Conservation (phyloP, 1,140 invertebrate genomes). For the Piezodorus guildinii region DNA sequence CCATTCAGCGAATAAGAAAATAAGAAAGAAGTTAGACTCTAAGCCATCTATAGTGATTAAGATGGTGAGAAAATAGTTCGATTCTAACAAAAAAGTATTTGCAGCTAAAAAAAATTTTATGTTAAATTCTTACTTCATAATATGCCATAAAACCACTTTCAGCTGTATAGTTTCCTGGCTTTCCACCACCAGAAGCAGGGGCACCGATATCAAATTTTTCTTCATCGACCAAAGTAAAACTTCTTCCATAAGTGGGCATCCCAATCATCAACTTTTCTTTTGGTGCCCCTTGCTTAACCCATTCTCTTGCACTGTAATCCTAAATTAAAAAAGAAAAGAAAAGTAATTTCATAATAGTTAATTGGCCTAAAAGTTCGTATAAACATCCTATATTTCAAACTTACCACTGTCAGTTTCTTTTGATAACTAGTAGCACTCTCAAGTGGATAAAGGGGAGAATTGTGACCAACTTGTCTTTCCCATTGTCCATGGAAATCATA, state of each 20-base stretch:
- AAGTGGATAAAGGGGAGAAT: constrained; percentile 77
- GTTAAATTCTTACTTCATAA: constrained; percentile 56
- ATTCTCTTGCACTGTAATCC: constrained; percentile 84
- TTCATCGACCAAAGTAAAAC: constrained; percentile 82
- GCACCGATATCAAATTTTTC: constrained; percentile 87
- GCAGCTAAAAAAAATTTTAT: no score
- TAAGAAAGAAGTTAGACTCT: no score
- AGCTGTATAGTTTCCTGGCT: constrained; percentile 69
- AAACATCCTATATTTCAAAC: constrained; percentile 30
- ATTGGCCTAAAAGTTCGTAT: no score
- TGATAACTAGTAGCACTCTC: constrained; percentile 80
- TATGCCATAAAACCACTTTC: constrained; percentile 87
- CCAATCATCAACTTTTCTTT: constrained; percentile 92
- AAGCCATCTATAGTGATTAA: no score
- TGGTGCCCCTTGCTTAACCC: constrained; percentile 87
- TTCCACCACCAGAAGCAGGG: constrained; percentile 73
- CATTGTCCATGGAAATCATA: constrained; percentile 91
- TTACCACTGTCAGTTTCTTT: constrained; percentile 79
- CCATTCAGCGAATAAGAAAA: no score
- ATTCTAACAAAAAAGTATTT: no score
- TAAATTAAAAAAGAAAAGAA: constrained; percentile 32
- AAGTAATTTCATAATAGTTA: no score
- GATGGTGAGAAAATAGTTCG: no score
- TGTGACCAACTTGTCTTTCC: constrained; percentile 85
- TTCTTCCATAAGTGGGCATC: constrained; percentile 88